A percentile compares a stretch with the other conserved stretches of the same genome.
These are phyloP conservation scores for Synodontis membranacea DNA, from an alignment of 2,113 vertebrate genomes.

Conservation along the genomic window DNA sequence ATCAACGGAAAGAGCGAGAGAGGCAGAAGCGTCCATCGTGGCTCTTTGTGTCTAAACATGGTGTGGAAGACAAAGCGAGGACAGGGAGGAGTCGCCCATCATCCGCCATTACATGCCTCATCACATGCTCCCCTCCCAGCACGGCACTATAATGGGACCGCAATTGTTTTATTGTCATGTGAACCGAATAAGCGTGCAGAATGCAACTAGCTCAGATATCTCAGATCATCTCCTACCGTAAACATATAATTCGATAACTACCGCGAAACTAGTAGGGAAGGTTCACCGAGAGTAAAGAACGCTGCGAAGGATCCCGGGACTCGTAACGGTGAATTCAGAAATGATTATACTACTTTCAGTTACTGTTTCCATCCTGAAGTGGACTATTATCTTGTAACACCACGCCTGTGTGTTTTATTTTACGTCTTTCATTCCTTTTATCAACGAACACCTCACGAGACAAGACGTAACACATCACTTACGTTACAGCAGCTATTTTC, in stretches of 20 bases:
- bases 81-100: not conserved
- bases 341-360: too few species aligned
- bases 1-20: conserved; percentile 10
- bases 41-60: conserved; percentile 50
- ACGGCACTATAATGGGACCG: conserved; percentile 19
- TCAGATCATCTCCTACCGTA: not conserved
- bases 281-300: not conserved
- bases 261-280: not conserved
- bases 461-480: too few species aligned
- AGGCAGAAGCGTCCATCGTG: conserved; percentile 9
- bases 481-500: not conserved
- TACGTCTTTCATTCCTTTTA: not conserved
- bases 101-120: not conserved
- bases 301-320: not conserved
- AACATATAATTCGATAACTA: not conserved
- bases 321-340: not conserved
- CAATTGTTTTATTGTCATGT: conserved; percentile 26
- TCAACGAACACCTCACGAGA: not conserved
- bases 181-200: not conserved
- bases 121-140: conserved; percentile 22
- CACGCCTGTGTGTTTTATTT: not conserved
- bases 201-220: not conserved
- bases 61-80: conserved; percentile 48
- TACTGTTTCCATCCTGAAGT: not conserved
- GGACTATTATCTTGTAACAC: not conserved